Conservation (phyloP, 2,797 vertebrate genomes). For the Pempheris klunzingeri region DNA sequence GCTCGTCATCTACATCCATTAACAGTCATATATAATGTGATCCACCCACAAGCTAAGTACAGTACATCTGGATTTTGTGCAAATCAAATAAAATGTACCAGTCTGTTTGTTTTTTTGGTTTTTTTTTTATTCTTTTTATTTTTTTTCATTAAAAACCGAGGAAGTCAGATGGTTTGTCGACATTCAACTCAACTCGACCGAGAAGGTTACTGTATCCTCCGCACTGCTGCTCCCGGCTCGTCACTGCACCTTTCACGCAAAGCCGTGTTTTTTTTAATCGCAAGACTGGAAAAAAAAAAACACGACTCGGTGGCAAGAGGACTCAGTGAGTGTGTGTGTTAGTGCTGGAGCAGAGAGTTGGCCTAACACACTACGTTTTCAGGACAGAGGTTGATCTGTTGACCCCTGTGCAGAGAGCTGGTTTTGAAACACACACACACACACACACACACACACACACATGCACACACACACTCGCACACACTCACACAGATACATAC, state of each 20-base stretch:
- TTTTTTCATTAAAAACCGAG: conserved; percentile 46
- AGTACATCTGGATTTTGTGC: conserved; percentile 82
- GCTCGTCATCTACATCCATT: conserved; percentile 51
- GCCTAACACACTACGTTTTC: conserved; percentile 28
- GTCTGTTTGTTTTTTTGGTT: conserved; percentile 18
- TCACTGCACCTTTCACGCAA: conserved; percentile 25
- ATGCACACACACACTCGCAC: conserved; percentile 8
- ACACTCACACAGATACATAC: conserved; percentile 26
- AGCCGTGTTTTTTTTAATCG: conserved; percentile 1
- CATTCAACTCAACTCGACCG: conserved; percentile 51
- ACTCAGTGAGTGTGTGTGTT: conserved; percentile 26
- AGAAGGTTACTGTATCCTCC: background rate
- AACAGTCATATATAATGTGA: conserved; percentile 72
- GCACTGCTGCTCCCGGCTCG: background rate
- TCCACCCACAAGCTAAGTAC: conserved; percentile 71
- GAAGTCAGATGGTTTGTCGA: conserved; percentile 45
- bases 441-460: conserved; percentile 30
- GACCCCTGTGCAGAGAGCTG: conserved; percentile 64
- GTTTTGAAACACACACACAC: conserved; percentile 56
- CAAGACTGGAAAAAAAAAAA: conserved; percentile 24
- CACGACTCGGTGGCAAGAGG: conserved; percentile 22
- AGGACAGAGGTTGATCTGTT: conserved; percentile 27
- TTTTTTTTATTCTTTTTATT: background rate
- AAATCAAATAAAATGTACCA: conserved; percentile 63
- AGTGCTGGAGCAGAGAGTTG: conserved; percentile 56